A percentile compares a stretch with the other conserved stretches of the same genome.
phyloP scores from a whole-genome alignment of 2,113 vertebrate species.

The Meleagris gallopavo region DNA sequence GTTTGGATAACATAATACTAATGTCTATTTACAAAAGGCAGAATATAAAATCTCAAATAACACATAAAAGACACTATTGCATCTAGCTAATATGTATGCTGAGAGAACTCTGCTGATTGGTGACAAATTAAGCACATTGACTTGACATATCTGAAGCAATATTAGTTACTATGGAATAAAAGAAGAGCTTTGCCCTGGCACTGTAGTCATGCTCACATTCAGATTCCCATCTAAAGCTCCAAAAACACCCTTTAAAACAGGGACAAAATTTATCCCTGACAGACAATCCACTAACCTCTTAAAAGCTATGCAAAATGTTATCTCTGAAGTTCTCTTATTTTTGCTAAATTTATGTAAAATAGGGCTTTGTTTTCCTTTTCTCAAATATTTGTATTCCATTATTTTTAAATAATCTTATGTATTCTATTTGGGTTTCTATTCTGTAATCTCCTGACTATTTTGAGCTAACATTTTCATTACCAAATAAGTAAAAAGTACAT shows the following conservation, averaged over 20 bases:
- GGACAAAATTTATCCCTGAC: not conserved
- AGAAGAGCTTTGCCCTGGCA: not conserved
- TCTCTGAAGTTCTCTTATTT: not conserved
- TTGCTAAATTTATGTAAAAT: not conserved
- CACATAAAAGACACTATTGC: not conserved
- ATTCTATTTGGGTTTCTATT: not conserved
- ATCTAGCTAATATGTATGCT: not conserved
- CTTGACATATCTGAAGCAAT: constrained; percentile 2
- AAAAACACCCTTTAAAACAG: not conserved
- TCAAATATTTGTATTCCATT: not conserved
- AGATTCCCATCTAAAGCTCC: not conserved
- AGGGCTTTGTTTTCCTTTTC: not conserved
- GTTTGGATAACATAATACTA: not conserved
- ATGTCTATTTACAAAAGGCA: not conserved
- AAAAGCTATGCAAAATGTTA: not conserved
- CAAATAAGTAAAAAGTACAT: not conserved
- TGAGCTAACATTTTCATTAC: not conserved
- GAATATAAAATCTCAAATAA: not conserved
- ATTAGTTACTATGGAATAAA: not conserved
- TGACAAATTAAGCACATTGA: not conserved
- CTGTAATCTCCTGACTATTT: not conserved
- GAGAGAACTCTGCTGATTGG: not conserved
- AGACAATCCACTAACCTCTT: not conserved
- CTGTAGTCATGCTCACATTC: not conserved
- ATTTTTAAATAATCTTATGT: not conserved